A percentile compares a stretch with the other conserved stretches of the same genome.
Evolutionary conservation across 2,888 invertebrate species (phyloP).

Genomic region (Parnassius smintheus): DNA sequence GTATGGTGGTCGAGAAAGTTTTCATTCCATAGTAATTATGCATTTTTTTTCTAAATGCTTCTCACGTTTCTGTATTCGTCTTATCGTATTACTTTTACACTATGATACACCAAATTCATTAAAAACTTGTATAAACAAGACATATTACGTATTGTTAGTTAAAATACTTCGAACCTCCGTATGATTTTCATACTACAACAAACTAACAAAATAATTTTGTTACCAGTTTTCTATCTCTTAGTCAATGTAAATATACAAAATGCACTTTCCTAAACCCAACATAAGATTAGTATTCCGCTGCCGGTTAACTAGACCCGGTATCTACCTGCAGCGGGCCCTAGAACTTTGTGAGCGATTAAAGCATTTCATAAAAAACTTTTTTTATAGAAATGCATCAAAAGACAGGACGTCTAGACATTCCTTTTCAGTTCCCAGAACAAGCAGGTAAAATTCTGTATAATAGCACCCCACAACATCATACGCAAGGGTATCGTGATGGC

Average conservation of each 20-base stretch:
- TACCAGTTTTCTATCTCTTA: conserved; percentile 27
- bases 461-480: conserved; percentile 10
- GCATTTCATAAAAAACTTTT: conserved; percentile 66
- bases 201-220: conserved; percentile 38
- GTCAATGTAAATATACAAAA: conserved; percentile 44
- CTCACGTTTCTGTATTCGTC: no score
- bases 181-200: conserved; percentile 17
- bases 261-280: conserved; percentile 49
- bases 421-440: conserved; percentile 62
- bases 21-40: neutral
- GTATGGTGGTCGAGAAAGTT: conserved; percentile 26
- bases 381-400: conserved; percentile 67
- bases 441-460: conserved; percentile 66
- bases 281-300: conserved; percentile 55
- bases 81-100: no score
- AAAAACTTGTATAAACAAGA: no score
- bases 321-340: conserved; percentile 74
- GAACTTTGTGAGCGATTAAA: conserved; percentile 62
- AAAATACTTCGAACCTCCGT: conserved; percentile 1
- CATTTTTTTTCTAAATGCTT: no score
- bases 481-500: conserved; percentile 2
- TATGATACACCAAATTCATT: no score
- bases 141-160: neutral
- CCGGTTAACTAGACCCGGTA: conserved; percentile 37
- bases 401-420: conserved; percentile 76